phyloP scores from a whole-genome alignment of 2,113 vertebrate species.

The Silurus meridionalis region DNA sequence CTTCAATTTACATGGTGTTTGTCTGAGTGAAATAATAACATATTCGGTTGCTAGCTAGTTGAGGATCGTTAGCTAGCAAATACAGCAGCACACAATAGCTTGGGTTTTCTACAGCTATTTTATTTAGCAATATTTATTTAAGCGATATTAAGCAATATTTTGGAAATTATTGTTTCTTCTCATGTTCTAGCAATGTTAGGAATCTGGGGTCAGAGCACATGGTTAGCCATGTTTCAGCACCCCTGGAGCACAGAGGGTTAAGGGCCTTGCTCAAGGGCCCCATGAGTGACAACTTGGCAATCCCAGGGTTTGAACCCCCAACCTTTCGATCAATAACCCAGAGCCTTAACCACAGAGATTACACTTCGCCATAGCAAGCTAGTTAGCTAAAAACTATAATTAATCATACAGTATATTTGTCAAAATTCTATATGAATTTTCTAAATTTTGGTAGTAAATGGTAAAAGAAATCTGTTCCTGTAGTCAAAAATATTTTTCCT shows the following conservation, averaged over 20 bases:
- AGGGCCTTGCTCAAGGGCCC: too few species aligned
- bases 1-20: background rate
- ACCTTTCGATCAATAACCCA: too few species aligned
- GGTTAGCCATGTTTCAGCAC: too few species aligned
- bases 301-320: too few species aligned
- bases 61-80: background rate
- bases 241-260: too few species aligned
- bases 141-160: too few species aligned
- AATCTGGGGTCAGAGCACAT: too few species aligned
- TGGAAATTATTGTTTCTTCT: too few species aligned
- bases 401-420: background rate
- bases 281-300: too few species aligned
- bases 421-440: background rate
- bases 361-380: background rate
- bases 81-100: background rate
- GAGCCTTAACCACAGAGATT: too few species aligned
- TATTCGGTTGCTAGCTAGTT: background rate
- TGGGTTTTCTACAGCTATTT: background rate
- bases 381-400: background rate
- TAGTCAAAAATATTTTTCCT: background rate
- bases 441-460: background rate
- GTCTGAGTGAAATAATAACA: background rate
- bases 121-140: too few species aligned
- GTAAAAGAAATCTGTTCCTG: background rate
- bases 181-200: too few species aligned